phyloP scores from a whole-genome alignment of 2,797 vertebrate genomes.

The Novumbra hubbsi region DNA sequence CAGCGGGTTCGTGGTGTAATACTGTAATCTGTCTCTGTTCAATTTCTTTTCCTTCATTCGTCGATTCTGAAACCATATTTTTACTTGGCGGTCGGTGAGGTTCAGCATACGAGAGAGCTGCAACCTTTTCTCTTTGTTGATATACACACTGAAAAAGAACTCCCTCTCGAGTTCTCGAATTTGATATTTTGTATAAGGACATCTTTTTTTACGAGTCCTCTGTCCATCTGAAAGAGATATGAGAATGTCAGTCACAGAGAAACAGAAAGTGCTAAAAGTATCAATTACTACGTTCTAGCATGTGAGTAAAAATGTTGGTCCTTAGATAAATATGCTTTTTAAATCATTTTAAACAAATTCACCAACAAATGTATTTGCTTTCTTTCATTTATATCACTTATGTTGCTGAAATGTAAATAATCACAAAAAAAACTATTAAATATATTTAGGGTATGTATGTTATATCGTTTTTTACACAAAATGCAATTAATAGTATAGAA shows the following conservation, averaged over 20 bases:
- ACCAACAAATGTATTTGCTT: background rate
- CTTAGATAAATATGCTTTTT: background rate
- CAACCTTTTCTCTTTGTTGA: slow-evolving; percentile 98
- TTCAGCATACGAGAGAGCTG: slow-evolving; percentile 98
- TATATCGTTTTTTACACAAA: background rate
- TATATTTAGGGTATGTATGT: slow-evolving; percentile 23
- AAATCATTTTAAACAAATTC: slow-evolving; percentile 14
- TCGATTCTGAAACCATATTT: slow-evolving; percentile 99
- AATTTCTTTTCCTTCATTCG: slow-evolving; percentile 99
- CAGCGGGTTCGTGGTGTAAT: slow-evolving; percentile 95
- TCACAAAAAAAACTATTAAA: slow-evolving; percentile 23
- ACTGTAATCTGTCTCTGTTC: slow-evolving; percentile 98
- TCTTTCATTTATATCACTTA: background rate
- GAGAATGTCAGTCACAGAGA: slow-evolving; percentile 24
- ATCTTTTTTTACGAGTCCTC: slow-evolving; percentile 96
- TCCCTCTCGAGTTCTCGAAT: slow-evolving; percentile 98
- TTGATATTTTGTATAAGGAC: slow-evolving; percentile 98
- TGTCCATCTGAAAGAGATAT: slow-evolving; percentile 84
- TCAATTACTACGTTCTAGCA: slow-evolving; percentile 30
- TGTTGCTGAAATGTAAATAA: slow-evolving; percentile 37
- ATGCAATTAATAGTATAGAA: background rate
- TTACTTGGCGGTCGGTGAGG: slow-evolving; percentile 97
- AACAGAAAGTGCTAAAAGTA: slow-evolving; percentile 38
- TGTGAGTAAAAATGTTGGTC: background rate
- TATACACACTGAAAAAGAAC: slow-evolving; percentile 99